Percentiles rank a stretch among this genome's conserved stretches.
phyloP scores from a whole-genome alignment of 1,140 invertebrate genomes.

The Drosophila leontia region DNA sequence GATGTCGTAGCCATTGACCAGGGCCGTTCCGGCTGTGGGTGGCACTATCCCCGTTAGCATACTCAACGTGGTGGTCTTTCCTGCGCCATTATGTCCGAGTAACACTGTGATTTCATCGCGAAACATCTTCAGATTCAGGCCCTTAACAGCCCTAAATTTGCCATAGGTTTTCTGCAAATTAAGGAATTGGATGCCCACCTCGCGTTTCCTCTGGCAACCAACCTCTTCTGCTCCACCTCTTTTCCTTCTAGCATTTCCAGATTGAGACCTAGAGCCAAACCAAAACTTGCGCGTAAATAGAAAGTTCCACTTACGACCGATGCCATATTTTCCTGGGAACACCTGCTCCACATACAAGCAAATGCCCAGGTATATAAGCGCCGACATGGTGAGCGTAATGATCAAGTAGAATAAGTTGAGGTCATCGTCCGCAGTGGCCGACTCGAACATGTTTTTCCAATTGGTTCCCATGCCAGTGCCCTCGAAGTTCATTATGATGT shows the following conservation, averaged over 20 bases:
- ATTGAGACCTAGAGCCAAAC: background rate
- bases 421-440: conserved; percentile 89
- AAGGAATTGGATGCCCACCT: conserved; percentile 88
- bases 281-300: conserved; percentile 76
- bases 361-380: conserved; percentile 88
- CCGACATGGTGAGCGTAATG: conserved; percentile 87
- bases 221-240: too few relatives aligned
- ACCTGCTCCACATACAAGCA: conserved; percentile 91
- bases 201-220: conserved; percentile 56
- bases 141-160: conserved; percentile 89
- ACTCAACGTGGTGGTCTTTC: conserved; percentile 91
- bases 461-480: conserved; percentile 80
- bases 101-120: conserved; percentile 89
- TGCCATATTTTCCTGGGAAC: conserved; percentile 89
- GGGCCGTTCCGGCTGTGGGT: conserved; percentile 89
- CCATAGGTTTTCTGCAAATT: conserved; percentile 88
- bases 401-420: conserved; percentile 89
- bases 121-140: conserved; percentile 89
- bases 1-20: conserved; percentile 89
- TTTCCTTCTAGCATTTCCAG: background rate
- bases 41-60: conserved; percentile 91
- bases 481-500: conserved; percentile 87
- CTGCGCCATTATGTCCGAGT: conserved; percentile 92
- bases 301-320: conserved; percentile 90
- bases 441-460: conserved; percentile 89